Evolutionary conservation across 2,888 invertebrate species (phyloP).

Genomic region (Drosophila koepferae): DNA sequence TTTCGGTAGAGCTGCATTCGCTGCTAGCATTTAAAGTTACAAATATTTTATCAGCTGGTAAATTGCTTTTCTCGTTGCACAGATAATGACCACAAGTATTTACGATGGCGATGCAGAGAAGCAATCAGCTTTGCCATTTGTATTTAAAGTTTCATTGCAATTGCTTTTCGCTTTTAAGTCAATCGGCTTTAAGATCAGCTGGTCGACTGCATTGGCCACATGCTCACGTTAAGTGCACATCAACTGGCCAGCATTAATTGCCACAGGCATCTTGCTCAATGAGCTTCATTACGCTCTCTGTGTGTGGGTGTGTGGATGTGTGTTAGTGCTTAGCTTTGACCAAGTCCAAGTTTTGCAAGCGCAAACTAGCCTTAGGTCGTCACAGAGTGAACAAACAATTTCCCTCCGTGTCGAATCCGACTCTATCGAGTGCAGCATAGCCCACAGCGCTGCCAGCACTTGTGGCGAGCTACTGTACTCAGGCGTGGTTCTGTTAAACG

Average conservation of each 20-base stretch:
- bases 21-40: slow-evolving; percentile 4
- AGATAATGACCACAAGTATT: slow-evolving; percentile 12
- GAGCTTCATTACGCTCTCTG: slow-evolving; percentile 47
- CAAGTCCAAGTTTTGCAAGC: slow-evolving; percentile 5
- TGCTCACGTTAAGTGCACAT: slow-evolving; percentile 16
- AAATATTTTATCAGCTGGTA: slow-evolving; percentile 26
- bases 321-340: slow-evolving; percentile 37
- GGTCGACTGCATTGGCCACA: slow-evolving; percentile 8
- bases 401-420: slow-evolving; percentile 2
- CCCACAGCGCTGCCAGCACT: neutral
- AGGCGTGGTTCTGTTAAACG: neutral
- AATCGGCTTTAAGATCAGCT: slow-evolving; percentile 22
- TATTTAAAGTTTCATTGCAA: slow-evolving; percentile 27
- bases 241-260: slow-evolving; percentile 22
- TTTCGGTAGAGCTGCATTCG: slow-evolving; percentile 17
- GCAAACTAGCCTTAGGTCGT: slow-evolving; percentile 21
- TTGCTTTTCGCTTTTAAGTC: slow-evolving; percentile 27
- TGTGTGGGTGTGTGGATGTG: neutral
- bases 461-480: neutral
- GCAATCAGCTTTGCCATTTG: slow-evolving; percentile 5
- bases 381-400: slow-evolving; percentile 36
- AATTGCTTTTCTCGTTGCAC: slow-evolving; percentile 23
- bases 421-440: neutral
- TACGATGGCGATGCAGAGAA: neutral
- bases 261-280: slow-evolving; percentile 47